Conservation (phyloP, 2,888 invertebrate genomes). For the Nysson spinosus region DNA sequence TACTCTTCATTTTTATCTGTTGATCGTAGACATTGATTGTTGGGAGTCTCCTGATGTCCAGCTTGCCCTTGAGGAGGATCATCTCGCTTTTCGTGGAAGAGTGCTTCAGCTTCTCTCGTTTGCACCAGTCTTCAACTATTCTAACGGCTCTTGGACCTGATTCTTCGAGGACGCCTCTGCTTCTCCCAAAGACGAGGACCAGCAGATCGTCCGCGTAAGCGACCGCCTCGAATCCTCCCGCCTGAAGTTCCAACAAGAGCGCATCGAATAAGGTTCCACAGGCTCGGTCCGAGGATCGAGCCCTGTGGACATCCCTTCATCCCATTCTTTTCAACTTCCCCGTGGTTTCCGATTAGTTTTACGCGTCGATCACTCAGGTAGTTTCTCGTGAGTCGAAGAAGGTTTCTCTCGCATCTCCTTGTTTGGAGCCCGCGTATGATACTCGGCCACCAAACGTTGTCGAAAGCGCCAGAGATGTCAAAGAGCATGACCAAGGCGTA, state of each 20-base stretch:
- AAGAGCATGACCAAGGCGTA: not conserved
- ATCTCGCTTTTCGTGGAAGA: no score
- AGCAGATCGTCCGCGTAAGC: slow-evolving; percentile 12
- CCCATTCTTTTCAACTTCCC: not conserved
- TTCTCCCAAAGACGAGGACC: not conserved
- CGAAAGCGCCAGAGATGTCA: slow-evolving; percentile 8
- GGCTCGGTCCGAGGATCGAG: slow-evolving; percentile 1
- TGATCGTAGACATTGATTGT: no score
- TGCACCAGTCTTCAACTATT: not conserved
- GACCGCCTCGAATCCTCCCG: not conserved
- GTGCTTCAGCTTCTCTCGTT: not conserved
- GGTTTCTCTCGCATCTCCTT: no score
- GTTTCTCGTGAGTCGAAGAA: no score
- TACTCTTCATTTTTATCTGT: not conserved
- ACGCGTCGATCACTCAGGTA: slow-evolving; percentile 1
- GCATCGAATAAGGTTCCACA: slow-evolving; percentile 11
- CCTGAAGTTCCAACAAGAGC: not conserved
- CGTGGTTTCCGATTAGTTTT: not conserved
- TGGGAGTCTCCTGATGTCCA: no score
- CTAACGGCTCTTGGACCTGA: slow-evolving; percentile 4
- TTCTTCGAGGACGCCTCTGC: not conserved
- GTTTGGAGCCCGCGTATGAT: not conserved
- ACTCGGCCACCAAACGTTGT: not conserved
- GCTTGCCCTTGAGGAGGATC: not conserved
- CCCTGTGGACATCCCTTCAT: slow-evolving; percentile 7